These are phyloP conservation scores for Pristionchus pacificus DNA, from an alignment of 1,140 invertebrate species.

Conservation along the genomic window DNA sequence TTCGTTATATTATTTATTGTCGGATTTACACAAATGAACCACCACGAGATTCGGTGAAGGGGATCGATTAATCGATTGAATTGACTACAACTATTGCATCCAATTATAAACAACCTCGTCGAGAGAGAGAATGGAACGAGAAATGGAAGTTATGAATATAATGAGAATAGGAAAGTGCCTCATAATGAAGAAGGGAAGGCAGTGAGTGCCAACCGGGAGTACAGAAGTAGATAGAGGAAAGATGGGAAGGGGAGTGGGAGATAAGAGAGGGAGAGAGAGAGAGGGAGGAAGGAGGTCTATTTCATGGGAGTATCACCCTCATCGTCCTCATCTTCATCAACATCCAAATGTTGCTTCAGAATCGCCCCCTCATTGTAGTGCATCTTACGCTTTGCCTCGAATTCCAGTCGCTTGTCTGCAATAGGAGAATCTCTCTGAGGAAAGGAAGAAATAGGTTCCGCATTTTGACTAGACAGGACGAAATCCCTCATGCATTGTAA, in stretches of 20 bases:
- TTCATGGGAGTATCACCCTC: conserved; percentile 1
- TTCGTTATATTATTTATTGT: not conserved
- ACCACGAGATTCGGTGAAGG: not conserved
- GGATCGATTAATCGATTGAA: no score
- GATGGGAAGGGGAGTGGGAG: not conserved
- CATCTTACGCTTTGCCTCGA: conserved; percentile 76
- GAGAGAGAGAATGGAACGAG: no score
- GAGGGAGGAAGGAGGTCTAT: not conserved
- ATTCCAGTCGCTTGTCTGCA: conserved; percentile 39
- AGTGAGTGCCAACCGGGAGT: no score
- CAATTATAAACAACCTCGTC: no score
- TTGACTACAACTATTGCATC: no score
- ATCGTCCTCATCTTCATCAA: conserved; percentile 19
- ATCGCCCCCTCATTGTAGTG: conserved; percentile 81
- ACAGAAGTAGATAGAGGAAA: not conserved
- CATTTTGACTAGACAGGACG: no score
- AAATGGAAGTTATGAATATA: no score
- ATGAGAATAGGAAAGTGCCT: no score
- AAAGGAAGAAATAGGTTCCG: not conserved
- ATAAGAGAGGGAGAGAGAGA: not conserved
- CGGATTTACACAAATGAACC: not conserved
- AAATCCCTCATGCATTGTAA: no score
- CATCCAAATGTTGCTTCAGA: conserved; percentile 29
- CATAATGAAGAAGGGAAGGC: no score
- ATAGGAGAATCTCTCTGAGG: not conserved